phyloP scores from a whole-genome alignment of 2,888 invertebrate species.

The Mechanitis messenoides region DNA sequence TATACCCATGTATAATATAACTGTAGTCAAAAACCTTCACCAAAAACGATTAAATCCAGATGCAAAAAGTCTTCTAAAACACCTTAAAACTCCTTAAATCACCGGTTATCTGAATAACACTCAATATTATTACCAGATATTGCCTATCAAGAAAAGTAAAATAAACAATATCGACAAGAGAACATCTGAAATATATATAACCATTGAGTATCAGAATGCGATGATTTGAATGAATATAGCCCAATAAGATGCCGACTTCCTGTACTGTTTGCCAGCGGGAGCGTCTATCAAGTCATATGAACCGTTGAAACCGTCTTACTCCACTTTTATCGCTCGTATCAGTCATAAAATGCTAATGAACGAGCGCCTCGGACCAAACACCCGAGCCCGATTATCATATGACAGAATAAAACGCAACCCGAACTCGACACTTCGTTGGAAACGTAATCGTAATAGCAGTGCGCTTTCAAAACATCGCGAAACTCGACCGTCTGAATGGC shows the following conservation, averaged over 20 bases:
- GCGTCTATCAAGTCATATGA: constrained; percentile 68
- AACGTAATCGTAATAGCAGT: constrained; percentile 66
- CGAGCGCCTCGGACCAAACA: constrained; percentile 73
- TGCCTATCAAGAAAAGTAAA: constrained; percentile 42
- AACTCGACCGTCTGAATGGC: constrained; percentile 63
- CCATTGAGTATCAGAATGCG: constrained; percentile 59
- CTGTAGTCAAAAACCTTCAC: neutral
- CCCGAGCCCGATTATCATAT: constrained; percentile 75
- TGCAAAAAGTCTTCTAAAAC: constrained; percentile 8
- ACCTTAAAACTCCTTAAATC: constrained; percentile 11
- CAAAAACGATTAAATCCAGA: neutral
- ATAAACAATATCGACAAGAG: constrained; percentile 48
- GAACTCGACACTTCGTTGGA: constrained; percentile 74
- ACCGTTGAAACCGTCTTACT: constrained; percentile 73
- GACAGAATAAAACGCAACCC: constrained; percentile 73
- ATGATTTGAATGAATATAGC: constrained; percentile 54
- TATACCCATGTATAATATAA: neutral
- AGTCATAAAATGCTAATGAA: constrained; percentile 77
- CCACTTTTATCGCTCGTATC: constrained; percentile 75
- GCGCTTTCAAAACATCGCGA: constrained; percentile 72
- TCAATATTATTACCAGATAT: constrained; percentile 32
- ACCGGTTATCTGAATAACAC: constrained; percentile 31
- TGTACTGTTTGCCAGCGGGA: constrained; percentile 50
- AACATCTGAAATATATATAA: constrained; percentile 54
- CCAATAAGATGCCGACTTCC: constrained; percentile 63